These are phyloP conservation scores for Mustela nigripes DNA, from an alignment of 2,113 vertebrate species.

Conservation along the genomic window DNA sequence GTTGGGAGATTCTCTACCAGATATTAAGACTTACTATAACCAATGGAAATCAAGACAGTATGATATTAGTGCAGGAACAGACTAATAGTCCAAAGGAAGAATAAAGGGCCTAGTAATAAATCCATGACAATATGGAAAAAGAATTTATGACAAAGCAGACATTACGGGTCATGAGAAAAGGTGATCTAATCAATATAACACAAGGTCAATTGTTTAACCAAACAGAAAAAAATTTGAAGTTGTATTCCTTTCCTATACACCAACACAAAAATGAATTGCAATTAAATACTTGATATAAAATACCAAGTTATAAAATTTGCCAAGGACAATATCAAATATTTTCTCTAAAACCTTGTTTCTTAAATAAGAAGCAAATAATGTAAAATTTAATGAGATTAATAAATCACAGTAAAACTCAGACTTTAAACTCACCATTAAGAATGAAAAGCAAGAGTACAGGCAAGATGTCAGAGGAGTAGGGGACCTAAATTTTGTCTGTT, in stretches of 20 bases:
- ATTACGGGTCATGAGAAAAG: not conserved
- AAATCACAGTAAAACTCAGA: not conserved
- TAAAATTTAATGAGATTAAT: not conserved
- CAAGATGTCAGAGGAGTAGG: no score
- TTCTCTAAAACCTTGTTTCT: not conserved
- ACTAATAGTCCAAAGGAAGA: not conserved
- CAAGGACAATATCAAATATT: not conserved
- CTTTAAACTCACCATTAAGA: not conserved
- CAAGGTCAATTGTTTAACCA: not conserved
- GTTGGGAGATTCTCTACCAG: not conserved
- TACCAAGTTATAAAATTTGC: not conserved
- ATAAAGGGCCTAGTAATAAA: not conserved
- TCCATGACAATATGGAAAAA: not conserved
- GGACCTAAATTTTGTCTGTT: no score
- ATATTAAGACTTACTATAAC: not conserved
- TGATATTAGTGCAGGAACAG: not conserved
- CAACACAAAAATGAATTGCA: not conserved
- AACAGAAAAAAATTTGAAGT: not conserved
- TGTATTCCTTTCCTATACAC: not conserved
- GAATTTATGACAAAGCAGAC: constrained; percentile 2
- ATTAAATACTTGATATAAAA: constrained; percentile 21
- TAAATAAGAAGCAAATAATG: not conserved
- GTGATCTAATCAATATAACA: not conserved
- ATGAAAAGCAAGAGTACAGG: not conserved
- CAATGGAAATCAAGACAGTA: not conserved